Percentiles rank a stretch among this genome's conserved stretches.
These are phyloP conservation scores for Panthera tigris DNA, from an alignment of 2,113 vertebrate species.

Conservation along the genomic window DNA sequence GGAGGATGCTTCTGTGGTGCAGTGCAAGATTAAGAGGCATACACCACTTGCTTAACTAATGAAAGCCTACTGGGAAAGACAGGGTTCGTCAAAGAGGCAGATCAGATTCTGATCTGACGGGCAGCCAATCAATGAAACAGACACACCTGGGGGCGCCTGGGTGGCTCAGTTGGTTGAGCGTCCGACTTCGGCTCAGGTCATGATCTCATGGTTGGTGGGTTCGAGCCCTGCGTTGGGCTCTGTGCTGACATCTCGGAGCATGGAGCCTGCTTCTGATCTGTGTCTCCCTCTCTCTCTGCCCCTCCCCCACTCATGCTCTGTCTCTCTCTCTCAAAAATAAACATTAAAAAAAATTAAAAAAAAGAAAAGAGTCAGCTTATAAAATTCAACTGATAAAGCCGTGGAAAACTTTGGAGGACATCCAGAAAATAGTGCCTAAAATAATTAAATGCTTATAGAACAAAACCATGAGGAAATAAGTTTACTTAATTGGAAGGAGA, in stretches of 20 bases:
- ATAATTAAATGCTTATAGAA: not conserved
- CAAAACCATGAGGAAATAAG: not conserved
- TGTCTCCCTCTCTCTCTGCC: too few species aligned
- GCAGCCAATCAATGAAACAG: not conserved
- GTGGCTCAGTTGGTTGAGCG: too few species aligned
- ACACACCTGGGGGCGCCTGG: not conserved
- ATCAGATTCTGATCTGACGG: not conserved
- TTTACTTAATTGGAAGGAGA: constrained; percentile 42
- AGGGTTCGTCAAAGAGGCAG: not conserved
- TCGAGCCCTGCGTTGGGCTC: too few species aligned
- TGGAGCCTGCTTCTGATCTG: too few species aligned
- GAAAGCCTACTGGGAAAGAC: not conserved
- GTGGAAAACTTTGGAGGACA: not conserved
- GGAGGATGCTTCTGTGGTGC: not conserved
- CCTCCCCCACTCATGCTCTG: too few species aligned
- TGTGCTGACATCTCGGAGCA: too few species aligned
- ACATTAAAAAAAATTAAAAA: too few species aligned
- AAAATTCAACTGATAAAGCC: not conserved
- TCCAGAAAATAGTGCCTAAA: not conserved
- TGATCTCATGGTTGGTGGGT: too few species aligned
- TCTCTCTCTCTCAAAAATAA: not conserved
- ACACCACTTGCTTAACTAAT: not conserved
- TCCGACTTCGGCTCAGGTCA: too few species aligned
- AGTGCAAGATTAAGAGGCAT: not conserved
- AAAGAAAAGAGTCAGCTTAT: not conserved